Percentiles rank a stretch among this genome's conserved stretches.
Evolutionary conservation across 2,888 invertebrate species (phyloP).

Genomic region (Calameuta filiformis): DNA sequence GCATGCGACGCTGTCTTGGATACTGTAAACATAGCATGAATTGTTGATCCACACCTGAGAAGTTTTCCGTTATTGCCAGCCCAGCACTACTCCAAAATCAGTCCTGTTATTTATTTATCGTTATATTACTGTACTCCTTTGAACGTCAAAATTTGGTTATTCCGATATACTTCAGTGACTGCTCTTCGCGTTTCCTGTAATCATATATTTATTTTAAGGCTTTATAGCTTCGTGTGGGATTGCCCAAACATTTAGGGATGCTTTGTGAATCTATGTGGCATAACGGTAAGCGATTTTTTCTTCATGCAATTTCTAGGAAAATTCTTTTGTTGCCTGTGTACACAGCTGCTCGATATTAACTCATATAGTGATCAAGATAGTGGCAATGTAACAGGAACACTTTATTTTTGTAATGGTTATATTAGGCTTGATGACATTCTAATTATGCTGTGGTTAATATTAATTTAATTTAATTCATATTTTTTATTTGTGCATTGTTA

Average conservation of each 20-base stretch:
- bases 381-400: not conserved
- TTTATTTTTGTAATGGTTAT: not conserved
- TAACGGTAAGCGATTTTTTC: not conserved
- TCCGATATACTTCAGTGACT: not conserved
- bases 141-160: not conserved
- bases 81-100: not conserved
- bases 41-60: not conserved
- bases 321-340: not conserved
- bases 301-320: not conserved
- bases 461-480: not conserved
- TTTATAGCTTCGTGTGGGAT: not conserved
- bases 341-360: not conserved
- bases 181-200: not conserved
- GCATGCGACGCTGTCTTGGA: not conserved
- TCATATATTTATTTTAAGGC: not conserved
- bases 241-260: not conserved
- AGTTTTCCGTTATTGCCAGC: not conserved
- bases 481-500: slow-evolving; percentile 3
- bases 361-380: not conserved
- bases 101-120: not conserved
- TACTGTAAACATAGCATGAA: not conserved
- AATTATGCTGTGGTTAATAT: not conserved
- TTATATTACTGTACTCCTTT: not conserved
- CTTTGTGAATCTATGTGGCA: not conserved
- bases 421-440: not conserved